Evolutionary conservation across 2,113 vertebrate species (phyloP), one percentile per base, ranked within the genome.

Genomic region (Pionites leucogaster): DNA sequence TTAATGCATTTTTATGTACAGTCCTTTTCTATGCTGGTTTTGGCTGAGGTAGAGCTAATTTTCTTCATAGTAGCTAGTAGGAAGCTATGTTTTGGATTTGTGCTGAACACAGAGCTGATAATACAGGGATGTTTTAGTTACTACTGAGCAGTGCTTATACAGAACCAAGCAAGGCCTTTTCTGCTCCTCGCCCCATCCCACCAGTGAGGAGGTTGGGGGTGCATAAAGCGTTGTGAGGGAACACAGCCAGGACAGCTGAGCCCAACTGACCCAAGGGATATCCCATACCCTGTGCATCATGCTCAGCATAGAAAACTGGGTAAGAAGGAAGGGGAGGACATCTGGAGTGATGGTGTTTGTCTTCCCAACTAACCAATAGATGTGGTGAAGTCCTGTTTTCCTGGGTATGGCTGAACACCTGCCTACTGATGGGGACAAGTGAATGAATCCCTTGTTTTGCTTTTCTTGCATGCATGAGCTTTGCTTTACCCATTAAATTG

Each of bases 1-100:
- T 97, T 96, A 94, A 96, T 94, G 60, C 37, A 86, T 90, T 94
- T 97, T 93, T 97, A 95, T 90, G 80, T 89, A 95, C 71, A 82
- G 95, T 88, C 53, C 33, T 93, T 91, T 95, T 92, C 78, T 59
- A 35, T 14, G 47, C 23, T 76, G 63, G 9, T 82, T 76, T 69
- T 86, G 41, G 63, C 69, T 0, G 0, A 37, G 46, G 35, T 57
- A 20, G 37, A 52, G 33, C 60, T 60, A 2, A 11, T 64, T 82
- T 70, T 70, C 31, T 50, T 87, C 55, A 14, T 9, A 69, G 47
- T 63, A 63, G 47, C 42, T 76, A 27, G 17, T 33, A 81, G 13
- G 29, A 31, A 59, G 41, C 13, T 63, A 23, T 28, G 63, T 69
- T 82, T 82, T n/a, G 47, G 41, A 37, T 44, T 57, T 81, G 47